Evolutionary conservation across 2,113 vertebrate genomes (phyloP), one percentile per base, ranked within the genome.

Genomic region (Tragelaphus buxtoni): DNA sequence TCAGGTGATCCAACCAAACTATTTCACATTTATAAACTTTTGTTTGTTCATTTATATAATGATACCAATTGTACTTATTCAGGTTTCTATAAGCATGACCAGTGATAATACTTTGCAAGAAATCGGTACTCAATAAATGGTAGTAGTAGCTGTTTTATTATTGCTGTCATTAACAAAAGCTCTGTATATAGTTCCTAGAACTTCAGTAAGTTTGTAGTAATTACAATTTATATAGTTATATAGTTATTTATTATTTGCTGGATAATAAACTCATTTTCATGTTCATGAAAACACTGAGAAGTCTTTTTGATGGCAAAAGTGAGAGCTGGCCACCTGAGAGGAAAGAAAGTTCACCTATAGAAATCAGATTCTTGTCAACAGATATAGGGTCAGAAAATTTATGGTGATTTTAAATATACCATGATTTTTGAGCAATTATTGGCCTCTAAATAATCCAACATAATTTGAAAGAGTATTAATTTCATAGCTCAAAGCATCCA

Each of bases 231-330:
- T 82, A 51, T 61, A n/a, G 22, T 81, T 39, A 28, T 51, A 20
- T 53, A 74, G n/a, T 76, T 42, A 45, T 61, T 69, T 69, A 69
- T 39, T 69, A 72, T 89, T 2, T 45, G 14, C 18, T 65, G 35
- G 91, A 91, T 81, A 86, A 95, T 77, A 61, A 65, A 60, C 80
- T 97, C 17, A 86, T 95, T 97, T 96, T 88, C 42, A 93, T 80
- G 35, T n/a, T 97, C 63, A 26, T 77, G 84, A 90, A 96, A 90
- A 94, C 74, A 80, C n/a, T 28, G 39, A 81, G 45, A 92, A 60
- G 26, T 60, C 9, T 39, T 95, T 92, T 74, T 79, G 94, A 61
- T 79, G 60, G 42, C 13, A 47, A 80, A 79, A 89, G 72, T 88
- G 61, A 93, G 84, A 95, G 63, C 28, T 55, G 42, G 72, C 20